These are phyloP conservation scores for Gallinago undulata DNA, from an alignment of 2,113 vertebrate genomes.

Conservation along the genomic window DNA sequence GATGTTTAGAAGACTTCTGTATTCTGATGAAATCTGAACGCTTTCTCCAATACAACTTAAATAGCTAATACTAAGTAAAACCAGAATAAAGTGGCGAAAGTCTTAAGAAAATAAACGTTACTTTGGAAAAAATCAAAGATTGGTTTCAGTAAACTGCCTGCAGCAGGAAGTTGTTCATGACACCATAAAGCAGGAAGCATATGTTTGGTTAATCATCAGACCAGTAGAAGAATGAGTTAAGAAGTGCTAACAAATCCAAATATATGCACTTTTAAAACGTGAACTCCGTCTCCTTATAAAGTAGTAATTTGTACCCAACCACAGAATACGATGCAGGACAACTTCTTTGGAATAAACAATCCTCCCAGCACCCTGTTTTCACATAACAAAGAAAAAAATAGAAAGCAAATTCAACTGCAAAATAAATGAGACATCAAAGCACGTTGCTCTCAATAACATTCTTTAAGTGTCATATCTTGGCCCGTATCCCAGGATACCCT, in stretches of 20 bases:
- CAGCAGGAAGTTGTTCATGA: conserved; percentile 41
- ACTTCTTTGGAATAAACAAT: conserved; percentile 4
- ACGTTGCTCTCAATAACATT: conserved; percentile 36
- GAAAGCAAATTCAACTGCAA: conserved; percentile 36
- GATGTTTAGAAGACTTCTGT: conserved; percentile 23
- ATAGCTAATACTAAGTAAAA: conserved; percentile 1
- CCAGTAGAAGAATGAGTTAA: not conserved
- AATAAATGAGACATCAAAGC: conserved; percentile 61
- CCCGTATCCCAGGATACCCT: conserved; percentile 60
- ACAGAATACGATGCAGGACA: not conserved
- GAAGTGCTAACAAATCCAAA: conserved; percentile 2
- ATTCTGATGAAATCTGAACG: not conserved
- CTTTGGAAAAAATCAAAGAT: not conserved
- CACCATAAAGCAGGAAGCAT: conserved; percentile 10
- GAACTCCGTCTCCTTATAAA: not conserved
- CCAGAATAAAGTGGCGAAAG: not conserved
- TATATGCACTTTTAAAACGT: not conserved
- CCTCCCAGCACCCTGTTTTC: not conserved
- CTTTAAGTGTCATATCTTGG: conserved; percentile 57
- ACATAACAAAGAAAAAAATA: conserved; percentile 13
- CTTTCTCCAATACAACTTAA: not conserved
- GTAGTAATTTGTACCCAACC: not conserved
- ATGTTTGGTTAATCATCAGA: conserved; percentile 43
- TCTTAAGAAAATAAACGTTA: not conserved
- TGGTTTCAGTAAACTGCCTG: conserved; percentile 14